Evolutionary conservation across 2,797 vertebrate species (phyloP).

Genomic region (Masticophis lateralis): DNA sequence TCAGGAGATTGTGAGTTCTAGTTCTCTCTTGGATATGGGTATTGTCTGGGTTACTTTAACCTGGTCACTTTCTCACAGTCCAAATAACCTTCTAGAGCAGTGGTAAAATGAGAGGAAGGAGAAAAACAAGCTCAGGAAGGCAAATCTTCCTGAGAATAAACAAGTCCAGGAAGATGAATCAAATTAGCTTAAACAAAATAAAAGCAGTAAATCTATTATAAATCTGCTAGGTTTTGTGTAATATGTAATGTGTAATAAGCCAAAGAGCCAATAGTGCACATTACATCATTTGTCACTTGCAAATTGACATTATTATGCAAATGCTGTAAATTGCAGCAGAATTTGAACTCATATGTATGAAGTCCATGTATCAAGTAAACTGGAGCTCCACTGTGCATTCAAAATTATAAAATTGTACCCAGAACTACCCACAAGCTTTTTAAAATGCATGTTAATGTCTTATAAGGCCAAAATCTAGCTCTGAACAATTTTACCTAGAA

Average conservation of each 20-base stretch:
- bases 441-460: not conserved
- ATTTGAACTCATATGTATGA: not conserved
- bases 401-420: not conserved
- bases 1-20: not conserved
- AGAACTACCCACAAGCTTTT: not conserved
- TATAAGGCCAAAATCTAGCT: not conserved
- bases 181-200: not conserved
- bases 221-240: not conserved
- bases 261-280: not conserved
- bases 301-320: not conserved
- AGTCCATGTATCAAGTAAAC: not conserved
- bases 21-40: not conserved
- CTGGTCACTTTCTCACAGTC: not conserved
- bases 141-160: no score
- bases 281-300: not conserved
- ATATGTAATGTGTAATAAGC: not conserved
- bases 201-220: not conserved
- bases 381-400: not conserved
- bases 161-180: not conserved
- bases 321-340: not conserved
- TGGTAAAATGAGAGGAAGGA: not conserved
- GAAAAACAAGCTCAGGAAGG: not conserved
- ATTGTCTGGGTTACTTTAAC: not conserved
- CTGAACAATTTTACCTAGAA: not conserved
- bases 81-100: not conserved